Evolutionary conservation across 2,113 vertebrate species (phyloP), one percentile per base, ranked within the genome.

Genomic region (Cyprinodon tularosa): DNA sequence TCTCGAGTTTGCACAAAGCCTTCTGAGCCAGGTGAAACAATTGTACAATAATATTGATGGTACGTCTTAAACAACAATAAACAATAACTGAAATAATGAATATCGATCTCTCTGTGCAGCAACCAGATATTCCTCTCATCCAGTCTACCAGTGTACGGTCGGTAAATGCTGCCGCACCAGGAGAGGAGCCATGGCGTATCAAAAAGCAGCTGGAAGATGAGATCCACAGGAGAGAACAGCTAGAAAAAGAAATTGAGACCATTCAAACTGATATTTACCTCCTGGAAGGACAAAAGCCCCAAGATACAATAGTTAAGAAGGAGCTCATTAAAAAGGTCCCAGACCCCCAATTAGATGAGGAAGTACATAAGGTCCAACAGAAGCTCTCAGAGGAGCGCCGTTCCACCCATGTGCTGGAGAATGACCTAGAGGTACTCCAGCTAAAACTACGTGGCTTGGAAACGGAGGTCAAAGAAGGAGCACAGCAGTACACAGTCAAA

Each of bases 401-500:
- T 76, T 93, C 93, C 71, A 99, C 96, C 76, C 95, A 94, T 62
- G 87, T 92, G 15, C 86, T 98, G 48, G 95, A 96, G 82, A 96
- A 95, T 0, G 98, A 99, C 73, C 85, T 98, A 62, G 96, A 96
- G 70, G 90, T 93, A 0, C 90, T 99, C 0, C 95, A 91, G 71
- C 48, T 92, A 14, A 96, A 93, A 68, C 87, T 99, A 48, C 94
- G 71, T 0, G 66, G 94, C 12, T 76, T 98, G 38, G 97, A 98
- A 81, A 96, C 95, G 0, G 96, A 97, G 84, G 86, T 94, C 50
- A 95, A 89, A 78, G 95, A 95, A 38, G 96, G 96, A 1, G 97
- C 97, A 3, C 96, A 97, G 90, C 96, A 99, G 72, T 99, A 97
- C 0, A 94, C 95, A 0, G 96, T 99, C 60, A 99, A 99, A 76